phyloP scores from a whole-genome alignment of 1,140 invertebrate genomes.

The Orius insidiosus region DNA sequence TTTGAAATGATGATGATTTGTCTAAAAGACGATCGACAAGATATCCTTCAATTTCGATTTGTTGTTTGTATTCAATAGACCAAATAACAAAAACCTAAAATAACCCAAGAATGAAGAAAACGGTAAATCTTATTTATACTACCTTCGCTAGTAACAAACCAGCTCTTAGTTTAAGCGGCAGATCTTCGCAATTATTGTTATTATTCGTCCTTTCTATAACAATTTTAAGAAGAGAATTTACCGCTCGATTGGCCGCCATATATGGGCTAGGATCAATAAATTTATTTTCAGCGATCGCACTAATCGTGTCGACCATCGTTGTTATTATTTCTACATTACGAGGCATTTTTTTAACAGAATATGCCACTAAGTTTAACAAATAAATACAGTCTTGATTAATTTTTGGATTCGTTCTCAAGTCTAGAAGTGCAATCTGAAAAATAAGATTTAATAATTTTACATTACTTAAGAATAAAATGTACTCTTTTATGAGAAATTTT shows the following conservation, averaged over 20 bases:
- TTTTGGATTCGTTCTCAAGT: constrained; percentile 16
- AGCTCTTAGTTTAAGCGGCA: constrained; percentile 15
- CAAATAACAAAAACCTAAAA: constrained; percentile 16
- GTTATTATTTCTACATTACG: constrained; percentile 14
- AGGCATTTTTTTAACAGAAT: constrained; percentile 16
- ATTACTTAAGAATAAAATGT: too few species aligned
- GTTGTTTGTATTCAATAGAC: constrained; percentile 17
- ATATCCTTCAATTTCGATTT: constrained; percentile 16
- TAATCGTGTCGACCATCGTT: constrained; percentile 15
- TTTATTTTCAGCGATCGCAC: constrained; percentile 17
- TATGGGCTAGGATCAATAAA: constrained; percentile 18
- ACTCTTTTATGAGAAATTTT: constrained; percentile 10
- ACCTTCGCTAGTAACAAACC: constrained; percentile 17
- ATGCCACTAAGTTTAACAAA: constrained; percentile 18
- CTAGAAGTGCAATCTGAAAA: constrained; percentile 16
- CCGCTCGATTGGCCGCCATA: constrained; percentile 16
- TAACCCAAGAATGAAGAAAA: too few species aligned
- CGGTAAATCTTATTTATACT: too few species aligned
- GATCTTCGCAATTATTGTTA: constrained; percentile 16
- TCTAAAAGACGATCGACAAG: constrained; percentile 16
- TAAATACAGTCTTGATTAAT: constrained; percentile 16
- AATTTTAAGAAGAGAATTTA: constrained; percentile 17
- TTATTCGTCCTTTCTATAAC: constrained; percentile 17
- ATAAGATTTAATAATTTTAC: too few species aligned
- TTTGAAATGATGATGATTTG: constrained; percentile 13